Base-by-base conservation (phyloP, 92 coral and sea anemone species). In the Palythoa heliodiscus region DNA sequence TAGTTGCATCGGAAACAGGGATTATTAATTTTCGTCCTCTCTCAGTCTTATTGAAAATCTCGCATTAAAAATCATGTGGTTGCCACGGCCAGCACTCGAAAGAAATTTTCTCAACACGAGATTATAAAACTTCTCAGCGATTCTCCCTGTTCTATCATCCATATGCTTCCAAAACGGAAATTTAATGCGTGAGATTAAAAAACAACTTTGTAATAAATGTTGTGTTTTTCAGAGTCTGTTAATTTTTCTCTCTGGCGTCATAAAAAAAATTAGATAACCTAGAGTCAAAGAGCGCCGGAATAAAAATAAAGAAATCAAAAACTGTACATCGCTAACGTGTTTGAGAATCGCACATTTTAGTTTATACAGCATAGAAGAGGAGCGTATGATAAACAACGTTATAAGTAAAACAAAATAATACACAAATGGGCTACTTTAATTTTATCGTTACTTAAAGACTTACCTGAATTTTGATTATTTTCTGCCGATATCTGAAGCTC, bases 391-490 rank as follows among this genome's bases (percentile, higher is more conserved):
- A 5, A 15, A 13, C 64, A 4, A 12, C 15, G 13, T 7, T 6
- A 4, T 19, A 63, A 23, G 24, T n/a, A 1, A 19, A 63, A 19
- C 11, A 19, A n/a, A n/a, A 63, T n/a, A 63, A 23, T n/a, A n/a
- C 3, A 63, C 69, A 63, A n/a, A 63, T 63, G 22, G 20, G 22
- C 24, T 0, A 5, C 69, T 63, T 63, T 19, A 58, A 11, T 54
- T 14, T 63, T n/a, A 63, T 63, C 11, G 4, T 19, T 19, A 19
- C 14, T 40, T 39, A 72, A 72, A 15, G 38, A 72, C 11, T 37
- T 35, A 72, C 76, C 76, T 72, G 76, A 72, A 40, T 35, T 52
- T 72, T 72, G 76, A 37, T 7, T 52, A 40, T 9, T 40, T 22
- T 52, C 39, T 4, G 23, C 54, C 39, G 24, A 29, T 39, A 63